Evolutionary conservation across 2,113 vertebrate genomes (phyloP), one percentile per base, ranked within the genome.

Genomic region (Oncorhynchus keta): DNA sequence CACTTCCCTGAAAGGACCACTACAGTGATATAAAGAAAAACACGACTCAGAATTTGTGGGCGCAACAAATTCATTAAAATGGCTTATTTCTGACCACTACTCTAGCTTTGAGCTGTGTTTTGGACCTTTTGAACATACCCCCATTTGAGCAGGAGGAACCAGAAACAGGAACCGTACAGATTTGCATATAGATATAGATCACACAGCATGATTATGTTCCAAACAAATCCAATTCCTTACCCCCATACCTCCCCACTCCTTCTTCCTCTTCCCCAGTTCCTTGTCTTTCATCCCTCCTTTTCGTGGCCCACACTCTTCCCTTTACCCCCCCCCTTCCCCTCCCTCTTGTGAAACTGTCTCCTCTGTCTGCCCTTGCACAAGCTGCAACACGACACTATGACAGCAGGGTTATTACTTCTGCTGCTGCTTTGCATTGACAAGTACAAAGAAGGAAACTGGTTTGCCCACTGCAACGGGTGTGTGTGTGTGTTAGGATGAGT

Each of bases 301-400:
- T 35, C 48, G 11, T 35, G 48, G 12, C 48, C 48, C 78, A 77
- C 77, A 80, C 79, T 72, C 61, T 30, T 69, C 45, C 59, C 55
- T n/a, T 48, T 22, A 64, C 72, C 74, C 70, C 74, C 13, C 20
- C 1, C 55, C 51, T 82, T 84, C 80, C 84, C 84, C 85, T 72
- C 83, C 86, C 75, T 85, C 85, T 83, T 93, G 90, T 88, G 90
- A 92, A 93, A 92, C 85, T 73, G 28, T 75, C 78, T 90, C 57
- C 81, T 84, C 83, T 81, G 84, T 83, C 87, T 87, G 79, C 80
- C 84, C 79, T 77, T 1, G 83, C 87, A 66, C 93, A 94, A 89
- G 93, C 87, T 61, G 87, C 86, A 92, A 93, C 93, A 91, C 2
- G 91, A 93, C 83, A 92, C 89, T 62, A 79, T 83, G 87, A 87